Percentiles rank a stretch among this genome's conserved stretches.
Evolutionary conservation across 2,888 invertebrate genomes (phyloP).

Genomic region (Pogonocherus hispidulus): DNA sequence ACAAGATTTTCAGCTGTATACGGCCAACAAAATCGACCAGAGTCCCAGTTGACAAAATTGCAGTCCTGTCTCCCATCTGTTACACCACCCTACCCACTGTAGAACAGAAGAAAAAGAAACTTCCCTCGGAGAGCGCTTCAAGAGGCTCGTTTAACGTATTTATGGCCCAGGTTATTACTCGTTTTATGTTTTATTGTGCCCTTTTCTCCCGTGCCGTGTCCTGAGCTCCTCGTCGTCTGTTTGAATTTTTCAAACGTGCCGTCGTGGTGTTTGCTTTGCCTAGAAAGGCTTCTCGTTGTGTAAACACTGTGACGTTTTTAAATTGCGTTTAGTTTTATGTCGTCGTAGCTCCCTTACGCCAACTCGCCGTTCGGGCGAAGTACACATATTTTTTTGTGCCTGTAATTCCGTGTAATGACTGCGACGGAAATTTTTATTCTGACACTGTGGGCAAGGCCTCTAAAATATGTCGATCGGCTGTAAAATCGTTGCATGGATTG

Average conservation of each 20-base stretch:
- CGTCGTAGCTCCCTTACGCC: background rate
- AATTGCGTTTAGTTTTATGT: conserved; percentile 16
- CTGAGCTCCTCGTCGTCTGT: conserved; percentile 11
- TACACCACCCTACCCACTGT: no score
- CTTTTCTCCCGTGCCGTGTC: conserved; percentile 28
- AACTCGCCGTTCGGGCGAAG: background rate
- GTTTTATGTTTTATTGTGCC: conserved; percentile 44
- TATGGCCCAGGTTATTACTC: conserved; percentile 41
- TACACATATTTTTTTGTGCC: background rate
- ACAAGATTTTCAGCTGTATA: no score
- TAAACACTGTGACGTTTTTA: conserved; percentile 17
- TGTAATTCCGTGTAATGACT: no score
- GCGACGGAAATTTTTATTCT: no score
- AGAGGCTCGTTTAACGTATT: conserved; percentile 43
- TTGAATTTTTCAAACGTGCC: conserved; percentile 28
- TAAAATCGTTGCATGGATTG: no score
- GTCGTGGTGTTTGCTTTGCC: conserved; percentile 18
- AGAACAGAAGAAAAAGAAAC: background rate
- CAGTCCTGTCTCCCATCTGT: no score
- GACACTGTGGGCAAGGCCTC: no score
- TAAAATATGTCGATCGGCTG: no score
- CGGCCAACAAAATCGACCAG: no score
- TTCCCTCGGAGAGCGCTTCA: background rate
- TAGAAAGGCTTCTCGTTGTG: conserved; percentile 9
- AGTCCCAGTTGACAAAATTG: no score